Evolutionary conservation across 2,888 invertebrate species (phyloP).

Genomic region (Trissolcus brochymenae): DNA sequence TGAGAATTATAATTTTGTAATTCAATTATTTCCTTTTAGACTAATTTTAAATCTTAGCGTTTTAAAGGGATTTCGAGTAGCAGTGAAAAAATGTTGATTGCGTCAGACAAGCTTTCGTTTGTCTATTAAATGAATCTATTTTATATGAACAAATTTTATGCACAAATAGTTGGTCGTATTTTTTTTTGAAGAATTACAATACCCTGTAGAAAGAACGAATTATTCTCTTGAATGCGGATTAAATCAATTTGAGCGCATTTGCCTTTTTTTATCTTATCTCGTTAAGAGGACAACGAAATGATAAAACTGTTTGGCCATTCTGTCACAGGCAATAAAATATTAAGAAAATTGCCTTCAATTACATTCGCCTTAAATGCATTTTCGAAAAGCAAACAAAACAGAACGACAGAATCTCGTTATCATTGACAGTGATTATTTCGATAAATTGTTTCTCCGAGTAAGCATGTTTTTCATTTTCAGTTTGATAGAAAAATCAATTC

Average conservation of each 20-base stretch:
- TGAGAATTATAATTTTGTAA: no score
- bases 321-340: conserved; percentile 13
- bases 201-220: conserved; percentile 20
- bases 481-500: conserved; percentile 23
- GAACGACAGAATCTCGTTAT: conserved; percentile 14
- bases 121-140: conserved; percentile 13
- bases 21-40: no score
- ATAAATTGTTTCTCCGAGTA: neutral
- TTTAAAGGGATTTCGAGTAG: no score
- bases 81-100: no score
- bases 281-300: conserved; percentile 33
- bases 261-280: conserved; percentile 26
- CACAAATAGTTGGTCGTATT: conserved; percentile 25
- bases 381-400: neutral
- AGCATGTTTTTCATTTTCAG: conserved; percentile 3
- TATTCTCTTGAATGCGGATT: conserved; percentile 32
- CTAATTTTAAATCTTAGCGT: no score
- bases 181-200: conserved; percentile 19
- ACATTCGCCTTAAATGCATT: conserved; percentile 13
- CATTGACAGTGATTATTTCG: no score
- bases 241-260: conserved; percentile 19
- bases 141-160: conserved; percentile 9
- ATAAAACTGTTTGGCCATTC: conserved; percentile 23
- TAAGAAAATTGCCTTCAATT: conserved; percentile 13
- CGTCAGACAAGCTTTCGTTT: conserved; percentile 12